A percentile compares a stretch with the other conserved stretches of the same genome.
These are phyloP conservation scores for Aphelenchoides bicaudatus DNA, from an alignment of 2,888 invertebrate genomes.

Conservation along the genomic window DNA sequence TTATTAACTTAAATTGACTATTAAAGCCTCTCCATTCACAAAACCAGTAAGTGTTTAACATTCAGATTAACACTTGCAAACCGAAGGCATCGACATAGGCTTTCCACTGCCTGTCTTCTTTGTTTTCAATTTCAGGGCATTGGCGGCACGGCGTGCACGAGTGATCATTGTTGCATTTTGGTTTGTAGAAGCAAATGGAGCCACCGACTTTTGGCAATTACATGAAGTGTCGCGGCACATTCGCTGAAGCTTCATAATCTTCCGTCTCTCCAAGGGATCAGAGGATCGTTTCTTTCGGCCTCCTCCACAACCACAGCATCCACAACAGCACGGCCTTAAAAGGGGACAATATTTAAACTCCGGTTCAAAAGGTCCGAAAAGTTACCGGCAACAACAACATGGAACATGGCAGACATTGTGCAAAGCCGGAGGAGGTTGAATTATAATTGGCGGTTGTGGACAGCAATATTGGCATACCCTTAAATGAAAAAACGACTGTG, in stretches of 20 bases:
- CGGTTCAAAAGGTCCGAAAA: neutral
- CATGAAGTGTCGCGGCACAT: neutral
- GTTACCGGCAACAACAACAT: conserved; percentile 30
- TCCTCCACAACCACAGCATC: conserved; percentile 29
- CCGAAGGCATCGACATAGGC: too few species aligned
- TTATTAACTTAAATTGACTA: too few species aligned
- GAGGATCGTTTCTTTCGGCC: conserved; percentile 19
- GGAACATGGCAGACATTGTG: conserved; percentile 35
- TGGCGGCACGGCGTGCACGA: neutral
- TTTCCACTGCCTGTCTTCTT: neutral
- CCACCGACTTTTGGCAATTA: neutral
- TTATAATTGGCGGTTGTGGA: conserved; percentile 33
- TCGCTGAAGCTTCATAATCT: neutral
- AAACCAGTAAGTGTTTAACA: too few species aligned
- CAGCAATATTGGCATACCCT: conserved; percentile 25
- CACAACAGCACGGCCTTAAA: conserved; percentile 26
- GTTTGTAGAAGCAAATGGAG: neutral
- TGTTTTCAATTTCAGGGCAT: neutral
- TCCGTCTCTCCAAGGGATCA: conserved; percentile 9
- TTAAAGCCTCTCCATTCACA: too few species aligned
- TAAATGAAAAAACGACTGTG: neutral
- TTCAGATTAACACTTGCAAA: conserved; percentile 6
- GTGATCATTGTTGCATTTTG: neutral
- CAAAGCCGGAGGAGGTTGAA: conserved; percentile 33
- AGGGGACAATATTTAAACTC: neutral